Percentiles rank a stretch among this genome's conserved stretches.
These are phyloP conservation scores for Morpho achilles DNA, from an alignment of 2,888 invertebrate genomes.

Conservation along the genomic window DNA sequence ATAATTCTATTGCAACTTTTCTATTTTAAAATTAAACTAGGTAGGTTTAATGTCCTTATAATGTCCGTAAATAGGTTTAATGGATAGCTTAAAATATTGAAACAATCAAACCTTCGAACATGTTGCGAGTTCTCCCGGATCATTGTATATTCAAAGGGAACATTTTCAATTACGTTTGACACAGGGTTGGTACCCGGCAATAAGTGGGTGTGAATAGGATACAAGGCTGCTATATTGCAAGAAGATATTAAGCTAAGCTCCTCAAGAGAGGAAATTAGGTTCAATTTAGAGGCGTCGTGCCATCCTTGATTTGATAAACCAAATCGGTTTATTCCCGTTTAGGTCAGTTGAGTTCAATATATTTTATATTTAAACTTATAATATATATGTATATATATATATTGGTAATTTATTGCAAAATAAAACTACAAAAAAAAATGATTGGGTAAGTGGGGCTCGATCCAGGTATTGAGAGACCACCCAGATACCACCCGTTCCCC, in stretches of 20 bases:
- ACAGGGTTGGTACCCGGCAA: constrained; percentile 9
- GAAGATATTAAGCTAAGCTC: constrained; percentile 1
- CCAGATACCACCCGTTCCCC: too few relatives aligned
- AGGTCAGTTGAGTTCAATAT: constrained; percentile 2
- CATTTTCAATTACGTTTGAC: constrained; percentile 24
- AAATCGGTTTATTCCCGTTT: constrained; percentile 14
- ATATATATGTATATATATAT: too few relatives aligned
- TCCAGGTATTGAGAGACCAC: too few relatives aligned
- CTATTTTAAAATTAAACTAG: too few relatives aligned
- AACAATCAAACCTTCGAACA: constrained; percentile 11
- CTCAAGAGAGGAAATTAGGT: constrained; percentile 19
- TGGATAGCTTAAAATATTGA: background rate
- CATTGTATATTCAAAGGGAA: constrained; percentile 18
- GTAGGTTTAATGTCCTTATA: too few relatives aligned
- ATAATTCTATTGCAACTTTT: too few relatives aligned
- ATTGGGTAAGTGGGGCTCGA: too few relatives aligned
- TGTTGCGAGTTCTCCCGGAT: constrained; percentile 3
- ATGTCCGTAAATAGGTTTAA: too few relatives aligned
- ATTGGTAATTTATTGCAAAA: too few relatives aligned
- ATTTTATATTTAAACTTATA: too few relatives aligned
- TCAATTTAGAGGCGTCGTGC: constrained; percentile 19
- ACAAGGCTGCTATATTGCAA: constrained; percentile 7
- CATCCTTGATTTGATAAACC: constrained; percentile 20
- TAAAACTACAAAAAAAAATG: too few relatives aligned
- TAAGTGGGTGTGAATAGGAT: constrained; percentile 17